phyloP scores from a whole-genome alignment of 2,797 vertebrate species.

The Parauchenoglanis ngamensis region DNA sequence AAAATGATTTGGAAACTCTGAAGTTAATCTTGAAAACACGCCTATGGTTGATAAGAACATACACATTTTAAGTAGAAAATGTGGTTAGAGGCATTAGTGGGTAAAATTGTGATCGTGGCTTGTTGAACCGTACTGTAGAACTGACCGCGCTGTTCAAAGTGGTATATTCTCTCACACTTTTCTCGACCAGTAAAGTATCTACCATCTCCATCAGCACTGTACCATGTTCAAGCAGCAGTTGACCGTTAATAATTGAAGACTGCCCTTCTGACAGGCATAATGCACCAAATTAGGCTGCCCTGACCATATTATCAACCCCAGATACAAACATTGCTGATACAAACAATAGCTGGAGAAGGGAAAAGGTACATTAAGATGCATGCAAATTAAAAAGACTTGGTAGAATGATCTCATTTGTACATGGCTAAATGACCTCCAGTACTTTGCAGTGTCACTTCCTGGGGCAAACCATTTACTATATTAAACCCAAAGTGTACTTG shows the following conservation, averaged over 20 bases:
- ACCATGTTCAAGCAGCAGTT: constrained; percentile 35
- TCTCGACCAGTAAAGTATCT: constrained; percentile 24
- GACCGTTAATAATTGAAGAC: constrained; percentile 27
- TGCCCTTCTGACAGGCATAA: constrained; percentile 29
- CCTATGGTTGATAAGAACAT: too few species aligned
- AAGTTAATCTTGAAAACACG: neutral
- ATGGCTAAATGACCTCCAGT: too few species aligned
- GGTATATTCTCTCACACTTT: neutral
- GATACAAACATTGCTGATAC: neutral
- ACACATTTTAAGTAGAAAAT: neutral
- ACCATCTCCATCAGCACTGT: constrained; percentile 11
- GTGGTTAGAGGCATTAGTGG: neutral
- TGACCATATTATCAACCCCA: neutral
- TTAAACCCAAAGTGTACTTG: neutral
- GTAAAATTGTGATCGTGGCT: neutral
- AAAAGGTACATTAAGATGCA: neutral
- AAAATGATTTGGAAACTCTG: neutral
- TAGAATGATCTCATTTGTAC: neutral
- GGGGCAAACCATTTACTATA: neutral
- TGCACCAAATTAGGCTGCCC: neutral
- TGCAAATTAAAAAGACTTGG: neutral
- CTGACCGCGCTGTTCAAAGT: constrained; percentile 9
- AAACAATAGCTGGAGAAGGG: neutral
- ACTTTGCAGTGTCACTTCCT: neutral
- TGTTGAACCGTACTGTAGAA: neutral